Evolutionary conservation across 2,888 invertebrate species (phyloP), one percentile per base, ranked within the genome.

Genomic region (Ochropleura leucogaster): DNA sequence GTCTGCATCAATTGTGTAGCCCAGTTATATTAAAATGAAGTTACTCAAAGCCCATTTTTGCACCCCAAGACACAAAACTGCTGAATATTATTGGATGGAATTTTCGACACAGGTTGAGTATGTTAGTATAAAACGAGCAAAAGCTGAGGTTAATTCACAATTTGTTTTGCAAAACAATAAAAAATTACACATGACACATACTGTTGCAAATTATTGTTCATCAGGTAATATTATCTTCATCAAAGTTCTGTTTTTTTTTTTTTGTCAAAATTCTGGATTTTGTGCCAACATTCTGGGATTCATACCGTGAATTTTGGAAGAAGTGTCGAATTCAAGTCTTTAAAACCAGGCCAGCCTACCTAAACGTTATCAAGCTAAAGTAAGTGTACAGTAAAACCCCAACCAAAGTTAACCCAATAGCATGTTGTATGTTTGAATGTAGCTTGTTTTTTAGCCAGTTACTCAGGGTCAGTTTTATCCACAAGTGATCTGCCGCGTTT

Each of bases 381-480:
- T 77, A 62, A 77, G 62, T 63, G 60, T 8, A 66, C 3, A 12
- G 8, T 6, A 3, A 40, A 70, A 79, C 64, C 30, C 30, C 64
- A 16, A 4, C 10, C 71, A 49, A 53, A 0, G 42, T 77, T 65
- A 77, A 65, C 14, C 40, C 40, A 66, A 65, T 5, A 30, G 10
- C 30, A 30, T 30, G 30, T 30, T 30, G 30, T 57, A 18, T 49
- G 7, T 12, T 46, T 30, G n/a, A 44, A 7, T 70, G 10, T 40
- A 95, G 95, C 95, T 20, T 20, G 93, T 76, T 95, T 95, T 83
- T 95, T 89, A 64, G 95, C 95, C 74, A 96, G 72, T 81, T 96
- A 96, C 67, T 96, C 95, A 0, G 95, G 95, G 77, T 95, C 95
- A 2, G 95, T 95, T 84, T 95, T 95, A 90, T 96, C 96, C 46